phyloP scores from a whole-genome alignment of 2,888 invertebrate genomes.

The Cosmia trapezina region DNA sequence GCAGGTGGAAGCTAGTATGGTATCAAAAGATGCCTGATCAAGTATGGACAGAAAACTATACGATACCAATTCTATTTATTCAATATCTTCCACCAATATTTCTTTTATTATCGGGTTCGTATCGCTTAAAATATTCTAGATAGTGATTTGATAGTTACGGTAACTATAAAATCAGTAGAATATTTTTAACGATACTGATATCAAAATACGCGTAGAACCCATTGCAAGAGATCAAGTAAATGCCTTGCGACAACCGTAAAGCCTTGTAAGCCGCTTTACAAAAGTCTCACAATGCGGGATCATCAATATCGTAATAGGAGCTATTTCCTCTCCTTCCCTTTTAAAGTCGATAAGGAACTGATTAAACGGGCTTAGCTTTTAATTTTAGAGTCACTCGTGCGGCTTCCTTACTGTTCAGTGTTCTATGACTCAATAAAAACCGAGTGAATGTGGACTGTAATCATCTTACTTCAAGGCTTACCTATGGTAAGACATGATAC shows the following conservation, averaged over 20 bases:
- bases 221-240: conserved; percentile 1
- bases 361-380: conserved; percentile 31
- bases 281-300: conserved; percentile 9
- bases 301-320: conserved; percentile 28
- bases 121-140: not conserved
- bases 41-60: not conserved
- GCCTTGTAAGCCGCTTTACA: conserved; percentile 4
- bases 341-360: conserved; percentile 25
- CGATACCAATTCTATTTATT: not conserved
- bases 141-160: no score
- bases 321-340: conserved; percentile 1
- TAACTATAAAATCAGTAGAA: not conserved
- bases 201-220: not conserved
- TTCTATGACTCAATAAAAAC: not conserved
- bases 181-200: not conserved
- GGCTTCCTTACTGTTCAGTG: not conserved
- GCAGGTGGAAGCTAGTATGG: no score
- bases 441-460: not conserved
- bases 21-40: not conserved
- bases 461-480: not conserved
- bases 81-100: no score
- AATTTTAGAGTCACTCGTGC: conserved; percentile 1
- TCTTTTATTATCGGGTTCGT: not conserved
- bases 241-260: conserved; percentile 4
- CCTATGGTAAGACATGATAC: not conserved